Evolutionary conservation across 2,113 vertebrate species (phyloP).

Genomic region (Myrmecophaga tridactyla): DNA sequence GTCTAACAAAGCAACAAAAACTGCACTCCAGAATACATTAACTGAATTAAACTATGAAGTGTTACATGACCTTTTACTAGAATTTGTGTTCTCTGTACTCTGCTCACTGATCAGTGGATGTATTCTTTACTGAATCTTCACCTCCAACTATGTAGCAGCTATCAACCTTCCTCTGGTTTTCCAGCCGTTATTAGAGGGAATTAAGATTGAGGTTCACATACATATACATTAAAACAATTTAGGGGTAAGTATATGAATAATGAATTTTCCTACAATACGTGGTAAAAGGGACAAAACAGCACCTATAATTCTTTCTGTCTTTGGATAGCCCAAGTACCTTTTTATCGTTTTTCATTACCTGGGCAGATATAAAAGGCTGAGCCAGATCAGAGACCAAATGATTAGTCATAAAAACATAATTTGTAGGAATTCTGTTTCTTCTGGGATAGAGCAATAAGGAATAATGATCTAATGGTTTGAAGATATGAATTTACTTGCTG

Average conservation of each 20-base stretch:
- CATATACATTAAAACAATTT: not conserved
- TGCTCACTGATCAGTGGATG: not conserved
- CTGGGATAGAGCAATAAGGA: not conserved
- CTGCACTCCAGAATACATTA: not conserved
- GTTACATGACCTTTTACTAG: not conserved
- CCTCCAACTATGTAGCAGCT: not conserved
- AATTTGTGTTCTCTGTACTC: not conserved
- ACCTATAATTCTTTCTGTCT: slow-evolving; percentile 7
- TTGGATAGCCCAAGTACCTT: not conserved
- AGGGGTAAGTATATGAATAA: not conserved
- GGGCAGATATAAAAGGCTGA: not conserved
- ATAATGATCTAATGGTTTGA: not conserved
- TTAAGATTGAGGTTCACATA: not conserved
- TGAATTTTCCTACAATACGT: not conserved
- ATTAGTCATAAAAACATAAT: not conserved
- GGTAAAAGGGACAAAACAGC: not conserved
- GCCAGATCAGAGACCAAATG: not conserved
- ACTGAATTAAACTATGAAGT: not conserved
- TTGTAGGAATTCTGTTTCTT: not conserved
- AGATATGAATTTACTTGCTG: not conserved
- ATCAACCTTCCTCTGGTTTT: not conserved
- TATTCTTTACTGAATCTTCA: not conserved
- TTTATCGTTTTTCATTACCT: not conserved
- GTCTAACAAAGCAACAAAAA: not conserved
- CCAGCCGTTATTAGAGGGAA: not conserved